Base-by-base conservation (phyloP, 1,140 invertebrate genomes). In the Aleiodes sp. region DNA sequence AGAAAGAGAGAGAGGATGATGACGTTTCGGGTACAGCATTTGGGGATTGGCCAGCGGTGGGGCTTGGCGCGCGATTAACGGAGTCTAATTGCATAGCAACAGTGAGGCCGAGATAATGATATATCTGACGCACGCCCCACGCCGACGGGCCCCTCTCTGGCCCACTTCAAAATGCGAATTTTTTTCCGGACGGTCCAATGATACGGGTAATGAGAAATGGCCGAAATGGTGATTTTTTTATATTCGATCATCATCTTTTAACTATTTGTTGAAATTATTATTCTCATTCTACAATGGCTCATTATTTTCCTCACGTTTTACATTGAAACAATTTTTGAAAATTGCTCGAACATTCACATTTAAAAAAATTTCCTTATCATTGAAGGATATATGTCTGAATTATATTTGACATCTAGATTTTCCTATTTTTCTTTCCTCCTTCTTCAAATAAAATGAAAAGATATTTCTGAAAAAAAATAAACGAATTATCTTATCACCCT, bases 71-170 rank as follows among this genome's bases (percentile, higher is more conserved):
- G 67, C 73, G 81, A 84, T 84, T 83, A 84, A 84, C 81, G 80
- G 81, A 74, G 77, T 82, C 80, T 84, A 83, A 84, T 84, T 84
- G 82, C 82, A 84, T 84, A 79, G 82, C 82, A 84, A 84, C 82
- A 84, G 82, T 78, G 78, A 83, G 80, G 69, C 76, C 74, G 77
- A 81, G 81, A 83, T 83, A 84, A 83, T 84, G 80, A 84, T 84
- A 84, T 68, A 80, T 81, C 80, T 76, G 78, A 80, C 78, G 79
- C 70, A 46, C 57, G 43, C 62, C 62, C 61, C 61, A 64, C 46
- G 68, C 52, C 68, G 65, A 70, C 70, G 78, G 78, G 72, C 26
- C 24, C 41, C 41, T 71, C 73, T 73, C 75, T 81, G 80, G 79
- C 72, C 80, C 82, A 80, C 74, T 79, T 82, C 39, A 75, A 78